A percentile compares a stretch with the other conserved stretches of the same genome.
phyloP scores from a whole-genome alignment of 2,113 vertebrate genomes.

The pig (Sus scrofa) region DNA sequence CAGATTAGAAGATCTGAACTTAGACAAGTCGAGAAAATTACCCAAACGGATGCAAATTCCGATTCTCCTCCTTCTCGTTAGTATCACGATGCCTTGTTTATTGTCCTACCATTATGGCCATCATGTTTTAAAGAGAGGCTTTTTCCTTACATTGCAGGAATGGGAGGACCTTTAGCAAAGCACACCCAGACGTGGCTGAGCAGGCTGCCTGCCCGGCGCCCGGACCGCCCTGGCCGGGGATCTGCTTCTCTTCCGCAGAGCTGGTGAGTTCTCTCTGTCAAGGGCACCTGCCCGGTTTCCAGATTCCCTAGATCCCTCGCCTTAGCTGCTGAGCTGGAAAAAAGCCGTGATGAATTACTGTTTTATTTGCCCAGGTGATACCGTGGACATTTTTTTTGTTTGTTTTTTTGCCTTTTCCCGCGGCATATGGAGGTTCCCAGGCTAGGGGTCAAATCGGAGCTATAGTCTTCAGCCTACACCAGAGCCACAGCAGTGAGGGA shows the following conservation, averaged over 20 bases:
- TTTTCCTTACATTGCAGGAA: neutral
- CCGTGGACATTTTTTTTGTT: neutral
- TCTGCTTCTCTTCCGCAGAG: neutral
- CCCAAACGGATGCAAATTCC: neutral
- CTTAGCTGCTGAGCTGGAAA: neutral
- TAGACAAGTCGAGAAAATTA: conserved; percentile 30
- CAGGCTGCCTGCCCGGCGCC: neutral
- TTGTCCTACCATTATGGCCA: neutral
- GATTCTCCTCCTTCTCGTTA: neutral
- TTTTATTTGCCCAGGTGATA: neutral
- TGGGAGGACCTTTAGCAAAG: neutral
- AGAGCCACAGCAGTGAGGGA: too few species aligned
- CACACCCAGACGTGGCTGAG: accelerated
- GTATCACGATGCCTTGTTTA: neutral
- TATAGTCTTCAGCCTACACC: too few species aligned
- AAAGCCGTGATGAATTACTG: neutral
- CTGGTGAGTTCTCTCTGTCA: neutral
- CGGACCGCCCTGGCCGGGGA: accelerated
- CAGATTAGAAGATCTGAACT: conserved; percentile 67
- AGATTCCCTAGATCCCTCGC: accelerated
- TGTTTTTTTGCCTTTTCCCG: too few species aligned
- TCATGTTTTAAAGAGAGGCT: neutral
- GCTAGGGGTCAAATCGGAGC: too few species aligned
- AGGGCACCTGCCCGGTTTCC: neutral
- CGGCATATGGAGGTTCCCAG: too few species aligned